Percentiles rank a stretch among this genome's conserved stretches.
These are phyloP conservation scores for Cyaniris semiargus DNA, from an alignment of 2,888 invertebrate species.

Conservation along the genomic window DNA sequence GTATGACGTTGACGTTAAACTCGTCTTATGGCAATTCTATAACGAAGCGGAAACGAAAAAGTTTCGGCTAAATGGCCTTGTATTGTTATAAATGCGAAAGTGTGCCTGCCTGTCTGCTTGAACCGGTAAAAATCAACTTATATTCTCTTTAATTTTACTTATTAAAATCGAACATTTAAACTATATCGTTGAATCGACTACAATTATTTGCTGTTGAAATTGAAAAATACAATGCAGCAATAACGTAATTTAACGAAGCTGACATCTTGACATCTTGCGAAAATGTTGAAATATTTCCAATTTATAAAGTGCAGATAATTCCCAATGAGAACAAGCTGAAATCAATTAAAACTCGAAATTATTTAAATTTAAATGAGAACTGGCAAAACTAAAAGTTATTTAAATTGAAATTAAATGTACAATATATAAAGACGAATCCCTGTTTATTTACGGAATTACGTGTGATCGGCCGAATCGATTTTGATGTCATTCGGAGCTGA, in stretches of 20 bases:
- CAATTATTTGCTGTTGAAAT: not conserved
- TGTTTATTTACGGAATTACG: too few species aligned
- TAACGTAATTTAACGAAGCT: constrained; percentile 4
- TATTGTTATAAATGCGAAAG: too few species aligned
- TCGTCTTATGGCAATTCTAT: too few species aligned
- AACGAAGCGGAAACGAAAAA: too few species aligned
- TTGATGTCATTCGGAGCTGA: too few species aligned
- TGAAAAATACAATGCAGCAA: not conserved
- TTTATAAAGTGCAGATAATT: constrained; percentile 13
- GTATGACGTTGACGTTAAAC: too few species aligned
- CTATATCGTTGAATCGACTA: not conserved
- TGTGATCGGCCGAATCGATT: too few species aligned
- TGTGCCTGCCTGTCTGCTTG: too few species aligned
- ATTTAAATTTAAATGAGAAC: not conserved
- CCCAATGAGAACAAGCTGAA: not conserved
- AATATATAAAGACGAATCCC: too few species aligned
- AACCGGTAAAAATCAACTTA: too few species aligned
- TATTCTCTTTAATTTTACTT: too few species aligned
- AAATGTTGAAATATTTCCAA: not conserved
- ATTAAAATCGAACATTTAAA: not conserved
- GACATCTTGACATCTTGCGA: constrained; percentile 28
- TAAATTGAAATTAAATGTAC: not conserved
- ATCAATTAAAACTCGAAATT: constrained; percentile 10
- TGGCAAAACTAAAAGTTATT: not conserved
- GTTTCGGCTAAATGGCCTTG: too few species aligned